Percentiles rank a stretch among this genome's conserved stretches.
Conservation (phyloP, 1,140 invertebrate species). For the Acromyrmex echinatior region DNA sequence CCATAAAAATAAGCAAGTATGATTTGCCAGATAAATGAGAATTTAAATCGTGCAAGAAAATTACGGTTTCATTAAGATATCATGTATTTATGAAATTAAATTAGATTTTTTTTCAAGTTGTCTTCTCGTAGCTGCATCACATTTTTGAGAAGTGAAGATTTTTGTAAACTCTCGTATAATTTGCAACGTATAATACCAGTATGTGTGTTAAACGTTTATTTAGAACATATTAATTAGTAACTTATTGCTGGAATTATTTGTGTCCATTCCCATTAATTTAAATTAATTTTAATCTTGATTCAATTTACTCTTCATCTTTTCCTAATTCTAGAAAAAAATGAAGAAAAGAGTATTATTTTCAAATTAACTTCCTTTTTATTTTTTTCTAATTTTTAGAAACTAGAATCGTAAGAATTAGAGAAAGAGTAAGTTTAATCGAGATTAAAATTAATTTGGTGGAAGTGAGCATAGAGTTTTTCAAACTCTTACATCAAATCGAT, state of each 20-base stretch:
- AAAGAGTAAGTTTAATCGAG: too few relatives aligned
- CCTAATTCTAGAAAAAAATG: too few relatives aligned
- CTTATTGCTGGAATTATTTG: neutral
- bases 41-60: slow-evolving; percentile 19
- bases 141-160: neutral
- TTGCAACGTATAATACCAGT: neutral
- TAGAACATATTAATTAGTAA: neutral
- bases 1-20: slow-evolving; percentile 18
- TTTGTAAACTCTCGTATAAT: neutral
- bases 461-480: too few relatives aligned
- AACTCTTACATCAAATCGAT: too few relatives aligned
- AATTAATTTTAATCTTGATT: too few relatives aligned
- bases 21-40: slow-evolving; percentile 36
- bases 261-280: too few relatives aligned
- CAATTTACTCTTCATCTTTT: too few relatives aligned
- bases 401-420: too few relatives aligned
- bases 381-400: too few relatives aligned
- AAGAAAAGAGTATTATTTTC: too few relatives aligned
- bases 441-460: too few relatives aligned
- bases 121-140: neutral
- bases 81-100: slow-evolving; percentile 2
- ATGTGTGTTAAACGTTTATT: neutral
- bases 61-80: slow-evolving; percentile 35
- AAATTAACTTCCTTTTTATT: too few relatives aligned
- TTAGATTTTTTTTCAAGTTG: neutral